Evolutionary conservation across 1,140 invertebrate genomes (phyloP).

Genomic region (Phortica variegata): DNA sequence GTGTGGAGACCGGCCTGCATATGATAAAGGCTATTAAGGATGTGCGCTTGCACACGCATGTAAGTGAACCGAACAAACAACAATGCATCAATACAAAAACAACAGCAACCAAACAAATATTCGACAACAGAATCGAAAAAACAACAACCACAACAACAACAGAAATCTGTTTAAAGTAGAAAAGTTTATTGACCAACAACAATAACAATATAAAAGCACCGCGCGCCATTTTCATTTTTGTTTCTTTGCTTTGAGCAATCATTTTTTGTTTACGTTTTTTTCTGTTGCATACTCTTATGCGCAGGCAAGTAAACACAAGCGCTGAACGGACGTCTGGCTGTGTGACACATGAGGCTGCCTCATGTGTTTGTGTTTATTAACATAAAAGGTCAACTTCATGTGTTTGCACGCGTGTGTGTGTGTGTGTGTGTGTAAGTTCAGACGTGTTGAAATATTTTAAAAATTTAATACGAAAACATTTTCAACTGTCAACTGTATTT

Average conservation of each 20-base stretch:
- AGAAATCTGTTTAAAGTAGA: not conserved
- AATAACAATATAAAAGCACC: too few species aligned
- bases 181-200: too few species aligned
- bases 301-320: too few species aligned
- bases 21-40: conserved; percentile 95
- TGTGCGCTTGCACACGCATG: conserved; percentile 78
- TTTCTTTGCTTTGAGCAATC: not conserved
- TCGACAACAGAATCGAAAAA: too few species aligned
- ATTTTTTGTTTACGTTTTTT: not conserved
- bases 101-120: too few species aligned
- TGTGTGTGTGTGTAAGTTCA: not conserved
- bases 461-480: conserved; percentile 38
- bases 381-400: not conserved
- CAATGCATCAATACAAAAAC: not conserved
- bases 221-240: not conserved
- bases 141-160: too few species aligned
- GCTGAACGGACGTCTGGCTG: too few species aligned
- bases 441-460: conserved; percentile 11
- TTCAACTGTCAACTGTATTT: conserved; percentile 30
- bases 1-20: conserved; percentile 94
- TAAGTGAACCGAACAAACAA: conserved; percentile 57
- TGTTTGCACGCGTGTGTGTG: too few species aligned
- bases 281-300: conserved; percentile 8
- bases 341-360: too few species aligned
- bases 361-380: too few species aligned